Conservation (phyloP, 1,140 invertebrate genomes). For the Caenorhabditis inopinata region DNA sequence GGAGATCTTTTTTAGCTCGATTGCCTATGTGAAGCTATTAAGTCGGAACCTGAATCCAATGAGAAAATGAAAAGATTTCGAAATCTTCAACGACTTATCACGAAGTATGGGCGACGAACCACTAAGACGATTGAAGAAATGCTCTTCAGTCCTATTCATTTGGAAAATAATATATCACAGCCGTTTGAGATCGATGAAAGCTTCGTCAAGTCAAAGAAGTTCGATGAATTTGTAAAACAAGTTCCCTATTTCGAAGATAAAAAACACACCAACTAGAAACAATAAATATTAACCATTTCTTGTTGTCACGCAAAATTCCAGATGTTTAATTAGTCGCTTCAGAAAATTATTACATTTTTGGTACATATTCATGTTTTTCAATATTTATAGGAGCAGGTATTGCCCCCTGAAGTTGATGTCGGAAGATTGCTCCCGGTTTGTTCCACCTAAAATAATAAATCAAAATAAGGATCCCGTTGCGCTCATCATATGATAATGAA, state of each 20-base stretch:
- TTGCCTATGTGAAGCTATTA: background rate
- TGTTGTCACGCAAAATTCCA: background rate
- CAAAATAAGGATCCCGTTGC: too few relatives aligned
- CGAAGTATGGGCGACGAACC: conserved; percentile 25
- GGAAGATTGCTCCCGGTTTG: too few relatives aligned
- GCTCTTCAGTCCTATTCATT: background rate
- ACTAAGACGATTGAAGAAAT: background rate
- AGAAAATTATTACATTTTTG: background rate
- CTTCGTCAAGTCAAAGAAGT: background rate
- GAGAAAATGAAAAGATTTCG: conserved; percentile 35
- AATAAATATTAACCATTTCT: too few relatives aligned
- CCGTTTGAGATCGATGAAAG: background rate
- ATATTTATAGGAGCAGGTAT: background rate
- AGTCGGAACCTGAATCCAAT: background rate
- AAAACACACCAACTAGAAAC: background rate
- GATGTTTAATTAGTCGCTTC: background rate
- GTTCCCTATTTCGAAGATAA: conserved; percentile 22
- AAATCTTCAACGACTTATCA: background rate
- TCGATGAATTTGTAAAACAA: conserved; percentile 9
- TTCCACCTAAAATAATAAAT: too few relatives aligned
- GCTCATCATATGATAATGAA: too few relatives aligned
- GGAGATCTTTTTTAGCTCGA: conserved; percentile 37
- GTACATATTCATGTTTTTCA: background rate
- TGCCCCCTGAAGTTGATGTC: too few relatives aligned
- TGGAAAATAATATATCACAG: background rate